Evolutionary conservation across 2,888 invertebrate genomes (phyloP).

Genomic region (Odontocerum albicorne): DNA sequence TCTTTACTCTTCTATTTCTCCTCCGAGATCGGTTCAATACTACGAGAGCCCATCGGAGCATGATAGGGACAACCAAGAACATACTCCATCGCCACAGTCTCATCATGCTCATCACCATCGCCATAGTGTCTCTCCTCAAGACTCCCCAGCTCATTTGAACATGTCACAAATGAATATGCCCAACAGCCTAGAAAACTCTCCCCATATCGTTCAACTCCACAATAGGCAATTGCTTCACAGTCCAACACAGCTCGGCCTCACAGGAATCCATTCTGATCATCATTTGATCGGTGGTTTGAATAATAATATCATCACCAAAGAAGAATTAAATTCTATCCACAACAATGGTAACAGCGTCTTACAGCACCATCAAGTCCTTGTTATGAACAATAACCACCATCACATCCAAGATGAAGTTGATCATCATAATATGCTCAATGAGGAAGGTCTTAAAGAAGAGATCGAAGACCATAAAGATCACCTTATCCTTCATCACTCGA

Average conservation of each 20-base stretch:
- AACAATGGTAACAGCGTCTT: conserved; percentile 39
- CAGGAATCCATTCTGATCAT: conserved; percentile 25
- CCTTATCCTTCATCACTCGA: conserved; percentile 35
- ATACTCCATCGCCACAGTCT: conserved; percentile 35
- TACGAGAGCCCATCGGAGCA: conserved; percentile 38
- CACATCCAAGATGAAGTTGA: conserved; percentile 41
- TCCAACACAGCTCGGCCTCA: conserved; percentile 11
- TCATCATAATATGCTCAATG: conserved; percentile 24
- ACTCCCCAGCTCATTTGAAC: conserved; percentile 25
- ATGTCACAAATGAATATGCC: conserved; percentile 18
- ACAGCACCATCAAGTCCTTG: conserved; percentile 21
- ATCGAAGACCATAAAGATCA: conserved; percentile 41
- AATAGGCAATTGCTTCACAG: conserved; percentile 15
- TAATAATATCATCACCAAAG: conserved; percentile 37
- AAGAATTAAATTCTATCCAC: conserved; percentile 37
- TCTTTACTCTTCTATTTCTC: conserved; percentile 1
- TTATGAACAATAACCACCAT: conserved; percentile 25
- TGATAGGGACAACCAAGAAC: conserved; percentile 12
- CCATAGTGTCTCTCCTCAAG: conserved; percentile 28
- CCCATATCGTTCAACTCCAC: conserved; percentile 29
- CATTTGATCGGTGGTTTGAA: conserved; percentile 32
- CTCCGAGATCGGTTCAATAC: conserved; percentile 22
- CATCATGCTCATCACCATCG: conserved; percentile 36
- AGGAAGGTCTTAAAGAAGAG: conserved; percentile 40
- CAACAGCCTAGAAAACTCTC: conserved; percentile 19